Evolutionary conservation across 2,113 vertebrate species (phyloP).

Genomic region (Benitochromis conjunctus): DNA sequence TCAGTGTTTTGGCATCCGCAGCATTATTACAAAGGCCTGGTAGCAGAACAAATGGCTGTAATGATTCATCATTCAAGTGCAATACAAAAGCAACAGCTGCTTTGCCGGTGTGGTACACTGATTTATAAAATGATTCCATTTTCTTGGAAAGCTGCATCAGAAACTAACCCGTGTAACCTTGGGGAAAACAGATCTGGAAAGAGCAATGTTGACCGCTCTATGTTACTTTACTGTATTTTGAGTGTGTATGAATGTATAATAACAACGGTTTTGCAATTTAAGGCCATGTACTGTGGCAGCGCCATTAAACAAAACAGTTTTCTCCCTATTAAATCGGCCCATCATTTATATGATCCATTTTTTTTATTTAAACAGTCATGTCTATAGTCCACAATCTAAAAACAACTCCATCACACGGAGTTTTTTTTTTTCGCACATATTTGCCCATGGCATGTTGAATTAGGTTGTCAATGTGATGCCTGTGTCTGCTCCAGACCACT

Average conservation of each 20-base stretch:
- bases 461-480: conserved; percentile 56
- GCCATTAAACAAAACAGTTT: not conserved
- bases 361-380: not conserved
- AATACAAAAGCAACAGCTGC: conserved; percentile 36
- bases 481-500: conserved; percentile 61
- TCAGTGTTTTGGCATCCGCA: conserved; percentile 13
- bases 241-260: not conserved
- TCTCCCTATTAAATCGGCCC: not conserved
- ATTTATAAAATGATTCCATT: conserved; percentile 23
- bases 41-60: conserved; percentile 37
- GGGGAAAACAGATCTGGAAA: not conserved
- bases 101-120: conserved; percentile 13
- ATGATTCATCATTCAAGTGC: conserved; percentile 32
- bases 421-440: conserved; percentile 16
- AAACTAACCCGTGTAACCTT: conserved; percentile 8
- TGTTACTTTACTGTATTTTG: not conserved
- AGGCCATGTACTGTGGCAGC: not conserved
- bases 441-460: conserved; percentile 18
- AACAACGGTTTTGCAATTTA: not conserved
- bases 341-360: not conserved
- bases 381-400: not conserved
- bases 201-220: not conserved
- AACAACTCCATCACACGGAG: conserved; percentile 22
- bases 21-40: conserved; percentile 15
- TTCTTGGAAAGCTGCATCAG: conserved; percentile 32